Evolutionary conservation across 1,140 invertebrate species (phyloP).

Genomic region (Lucilia sericata): DNA sequence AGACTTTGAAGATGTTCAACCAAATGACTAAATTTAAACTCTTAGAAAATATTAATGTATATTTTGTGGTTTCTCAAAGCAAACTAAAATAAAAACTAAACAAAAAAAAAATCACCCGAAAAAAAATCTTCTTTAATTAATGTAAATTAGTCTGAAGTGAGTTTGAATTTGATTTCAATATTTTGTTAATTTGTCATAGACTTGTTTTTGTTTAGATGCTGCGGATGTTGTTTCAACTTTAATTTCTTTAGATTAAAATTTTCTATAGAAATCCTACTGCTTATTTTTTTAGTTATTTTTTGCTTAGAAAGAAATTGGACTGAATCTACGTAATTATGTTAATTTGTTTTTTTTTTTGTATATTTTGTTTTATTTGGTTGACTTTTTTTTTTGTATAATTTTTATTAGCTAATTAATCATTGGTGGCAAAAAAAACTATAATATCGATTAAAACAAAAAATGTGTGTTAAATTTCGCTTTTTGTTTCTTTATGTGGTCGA

Average conservation of each 20-base stretch:
- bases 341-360: neutral
- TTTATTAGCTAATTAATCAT: neutral
- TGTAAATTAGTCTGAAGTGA: neutral
- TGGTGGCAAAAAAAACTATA: neutral
- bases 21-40: neutral
- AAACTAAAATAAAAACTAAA: neutral
- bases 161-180: neutral
- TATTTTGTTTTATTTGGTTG: neutral
- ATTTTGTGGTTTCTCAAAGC: neutral
- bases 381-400: neutral
- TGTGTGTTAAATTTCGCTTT: no score
- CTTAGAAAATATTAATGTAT: neutral
- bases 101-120: neutral
- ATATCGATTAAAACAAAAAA: no score
- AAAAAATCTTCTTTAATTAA: neutral
- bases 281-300: neutral
- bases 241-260: neutral
- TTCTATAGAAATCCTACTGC: neutral
- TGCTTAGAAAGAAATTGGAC: neutral
- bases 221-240: neutral
- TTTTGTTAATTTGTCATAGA: neutral
- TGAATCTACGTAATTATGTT: constrained; percentile 1
- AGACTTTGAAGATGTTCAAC: neutral
- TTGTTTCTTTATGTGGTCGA: no score
- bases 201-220: neutral